A percentile compares a stretch with the other conserved stretches of the same genome.
phyloP scores from a whole-genome alignment of 2,888 invertebrate genomes.

The Cryptops parisi region DNA sequence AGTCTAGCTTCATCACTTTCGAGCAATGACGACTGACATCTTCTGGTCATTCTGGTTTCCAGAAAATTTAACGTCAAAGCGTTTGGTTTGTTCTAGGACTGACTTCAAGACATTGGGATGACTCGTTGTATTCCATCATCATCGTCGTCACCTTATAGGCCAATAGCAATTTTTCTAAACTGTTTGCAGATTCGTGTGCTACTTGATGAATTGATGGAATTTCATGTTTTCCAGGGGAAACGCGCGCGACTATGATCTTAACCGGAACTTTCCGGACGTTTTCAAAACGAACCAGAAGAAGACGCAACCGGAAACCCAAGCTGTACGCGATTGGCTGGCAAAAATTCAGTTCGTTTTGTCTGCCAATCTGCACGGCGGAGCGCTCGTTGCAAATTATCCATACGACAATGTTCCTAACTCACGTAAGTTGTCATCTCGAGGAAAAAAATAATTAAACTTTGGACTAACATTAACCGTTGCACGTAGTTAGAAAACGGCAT shows the following conservation, averaged over 20 bases:
- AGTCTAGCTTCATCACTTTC: no score
- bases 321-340: conserved; percentile 85
- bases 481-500: no score
- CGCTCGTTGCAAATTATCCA: conserved; percentile 90
- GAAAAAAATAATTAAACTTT: no score
- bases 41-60: no score
- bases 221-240: conserved; percentile 48
- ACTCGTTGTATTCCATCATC: not conserved
- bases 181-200: not conserved
- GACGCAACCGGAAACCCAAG: conserved; percentile 86
- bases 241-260: conserved; percentile 75
- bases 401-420: conserved; percentile 91
- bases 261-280: conserved; percentile 92
- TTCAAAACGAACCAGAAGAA: conserved; percentile 70
- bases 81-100: no score
- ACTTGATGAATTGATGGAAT: not conserved
- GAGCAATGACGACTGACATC: no score
- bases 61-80: no score
- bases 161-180: not conserved
- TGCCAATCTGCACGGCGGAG: conserved; percentile 88
- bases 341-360: conserved; percentile 87
- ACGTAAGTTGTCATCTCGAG: no score
- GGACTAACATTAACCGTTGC: no score
- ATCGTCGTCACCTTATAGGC: not conserved
- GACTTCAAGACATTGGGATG: no score